Evolutionary conservation across 2,797 vertebrate genomes (phyloP).

Genomic region (Lagocephalus sceleratus): DNA sequence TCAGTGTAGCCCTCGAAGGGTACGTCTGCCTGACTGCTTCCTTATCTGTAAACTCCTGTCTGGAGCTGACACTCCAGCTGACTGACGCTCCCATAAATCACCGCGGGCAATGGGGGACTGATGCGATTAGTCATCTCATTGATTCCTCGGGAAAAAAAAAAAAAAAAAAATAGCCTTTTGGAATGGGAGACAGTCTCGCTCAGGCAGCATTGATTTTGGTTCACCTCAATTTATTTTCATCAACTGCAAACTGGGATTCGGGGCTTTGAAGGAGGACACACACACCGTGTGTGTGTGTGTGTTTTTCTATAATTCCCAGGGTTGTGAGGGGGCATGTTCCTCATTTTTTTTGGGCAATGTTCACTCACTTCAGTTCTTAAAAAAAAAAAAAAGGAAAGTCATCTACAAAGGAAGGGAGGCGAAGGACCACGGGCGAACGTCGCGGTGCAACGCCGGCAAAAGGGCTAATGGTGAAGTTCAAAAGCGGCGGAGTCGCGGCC

Average conservation of each 20-base stretch:
- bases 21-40: slow-evolving; percentile 38
- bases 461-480: slow-evolving; percentile 65
- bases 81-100: slow-evolving; percentile 78
- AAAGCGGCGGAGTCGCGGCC: slow-evolving; percentile 37
- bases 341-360: slow-evolving; percentile 23
- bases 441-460: slow-evolving; percentile 31
- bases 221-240: slow-evolving; percentile 79
- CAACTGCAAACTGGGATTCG: slow-evolving; percentile 69
- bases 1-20: slow-evolving; percentile 39
- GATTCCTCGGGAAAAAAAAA: slow-evolving; percentile 65
- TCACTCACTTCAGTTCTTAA: slow-evolving; percentile 8
- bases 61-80: slow-evolving; percentile 60
- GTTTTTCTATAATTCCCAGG: slow-evolving; percentile 31
- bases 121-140: slow-evolving; percentile 81
- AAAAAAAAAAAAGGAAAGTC: neutral
- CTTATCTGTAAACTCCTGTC: slow-evolving; percentile 68
- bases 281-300: neutral
- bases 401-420: slow-evolving; percentile 26
- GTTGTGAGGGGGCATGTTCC: slow-evolving; percentile 14
- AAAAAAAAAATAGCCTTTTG: slow-evolving; percentile 60
- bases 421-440: slow-evolving; percentile 18
- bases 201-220: slow-evolving; percentile 73
- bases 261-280: slow-evolving; percentile 38
- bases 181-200: slow-evolving; percentile 58
- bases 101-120: slow-evolving; percentile 60